A percentile compares a stretch with the other conserved stretches of the same genome.
Conservation (phyloP, 2,888 invertebrate species). For the Ypsolopha sequella region DNA sequence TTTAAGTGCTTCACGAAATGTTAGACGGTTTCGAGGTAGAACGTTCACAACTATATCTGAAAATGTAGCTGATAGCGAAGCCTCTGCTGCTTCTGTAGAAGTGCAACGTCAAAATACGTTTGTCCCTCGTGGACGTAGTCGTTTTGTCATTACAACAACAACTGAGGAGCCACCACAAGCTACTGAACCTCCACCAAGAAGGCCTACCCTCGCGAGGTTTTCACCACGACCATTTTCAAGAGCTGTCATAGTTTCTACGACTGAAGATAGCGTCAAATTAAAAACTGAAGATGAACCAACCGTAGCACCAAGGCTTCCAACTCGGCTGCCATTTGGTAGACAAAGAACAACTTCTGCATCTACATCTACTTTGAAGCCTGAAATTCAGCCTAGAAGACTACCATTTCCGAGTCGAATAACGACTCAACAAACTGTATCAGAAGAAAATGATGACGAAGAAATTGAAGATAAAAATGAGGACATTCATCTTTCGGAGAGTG, state of each 20-base stretch:
- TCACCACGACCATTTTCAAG: constrained; percentile 55
- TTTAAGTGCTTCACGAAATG: not conserved
- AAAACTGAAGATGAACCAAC: constrained; percentile 13
- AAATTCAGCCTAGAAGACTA: too few species aligned
- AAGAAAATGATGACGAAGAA: constrained; percentile 33
- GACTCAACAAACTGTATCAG: constrained; percentile 26
- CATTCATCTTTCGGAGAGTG: constrained; percentile 58
- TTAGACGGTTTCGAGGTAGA: constrained; percentile 21
- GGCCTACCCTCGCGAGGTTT: constrained; percentile 49
- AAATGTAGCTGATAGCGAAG: constrained; percentile 42
- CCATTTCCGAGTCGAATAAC: constrained; percentile 33
- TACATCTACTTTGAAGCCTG: constrained; percentile 5
- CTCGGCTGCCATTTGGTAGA: constrained; percentile 40
- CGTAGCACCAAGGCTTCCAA: constrained; percentile 25
- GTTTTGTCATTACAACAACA: constrained; percentile 38
- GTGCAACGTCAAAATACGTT: constrained; percentile 32
- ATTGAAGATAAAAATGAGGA: constrained; percentile 45
- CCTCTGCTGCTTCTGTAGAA: constrained; percentile 52
- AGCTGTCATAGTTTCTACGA: constrained; percentile 16
- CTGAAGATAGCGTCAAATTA: constrained; percentile 16
- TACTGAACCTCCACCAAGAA: constrained; percentile 28
- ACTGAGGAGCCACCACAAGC: constrained; percentile 20
- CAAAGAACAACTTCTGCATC: constrained; percentile 22
- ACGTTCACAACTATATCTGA: constrained; percentile 31
- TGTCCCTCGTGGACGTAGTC: constrained; percentile 43